Evolutionary conservation across 2,888 invertebrate species (phyloP).

Genomic region (Cylindroiulus punctatus): DNA sequence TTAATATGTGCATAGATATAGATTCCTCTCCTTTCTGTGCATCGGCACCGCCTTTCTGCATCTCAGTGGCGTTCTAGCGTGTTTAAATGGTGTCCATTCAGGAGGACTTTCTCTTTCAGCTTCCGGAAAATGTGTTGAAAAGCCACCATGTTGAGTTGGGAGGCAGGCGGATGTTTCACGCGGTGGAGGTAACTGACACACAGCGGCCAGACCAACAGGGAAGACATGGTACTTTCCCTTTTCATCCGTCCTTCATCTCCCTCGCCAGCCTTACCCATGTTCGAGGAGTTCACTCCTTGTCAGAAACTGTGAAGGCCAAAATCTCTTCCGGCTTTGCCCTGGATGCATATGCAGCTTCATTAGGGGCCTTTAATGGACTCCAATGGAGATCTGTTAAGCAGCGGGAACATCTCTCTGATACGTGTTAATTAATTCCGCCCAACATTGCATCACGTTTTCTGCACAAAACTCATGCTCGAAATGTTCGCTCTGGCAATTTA

Average conservation of each 20-base stretch:
- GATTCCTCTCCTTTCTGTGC: background rate
- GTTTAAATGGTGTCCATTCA: constrained; percentile 21
- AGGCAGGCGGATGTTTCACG: constrained; percentile 48
- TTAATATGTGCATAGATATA: background rate
- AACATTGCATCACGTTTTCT: background rate
- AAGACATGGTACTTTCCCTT: constrained; percentile 10
- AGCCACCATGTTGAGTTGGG: constrained; percentile 40
- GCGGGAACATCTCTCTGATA: background rate
- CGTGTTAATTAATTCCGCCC: background rate
- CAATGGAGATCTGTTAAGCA: background rate
- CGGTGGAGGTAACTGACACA: constrained; percentile 46
- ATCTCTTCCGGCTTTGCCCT: constrained; percentile 32
- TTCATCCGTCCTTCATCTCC: constrained; percentile 4
- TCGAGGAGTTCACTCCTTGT: constrained; percentile 1
- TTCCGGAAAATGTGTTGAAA: constrained; percentile 48
- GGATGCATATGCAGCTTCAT: constrained; percentile 14
- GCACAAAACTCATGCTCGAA: too few relatives aligned
- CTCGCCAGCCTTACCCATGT: background rate
- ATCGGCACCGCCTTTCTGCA: constrained; percentile 33
- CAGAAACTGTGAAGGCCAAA: background rate
- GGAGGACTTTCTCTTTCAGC: background rate
- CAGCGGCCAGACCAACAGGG: constrained; percentile 8
- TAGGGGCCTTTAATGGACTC: background rate
- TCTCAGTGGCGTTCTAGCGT: constrained; percentile 47
- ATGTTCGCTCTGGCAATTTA: background rate